Evolutionary conservation across 53 echinoderm and acorn worm genomes (phyloP), one percentile per base, ranked within the genome.

Genomic region (Echinometra lucunter): DNA sequence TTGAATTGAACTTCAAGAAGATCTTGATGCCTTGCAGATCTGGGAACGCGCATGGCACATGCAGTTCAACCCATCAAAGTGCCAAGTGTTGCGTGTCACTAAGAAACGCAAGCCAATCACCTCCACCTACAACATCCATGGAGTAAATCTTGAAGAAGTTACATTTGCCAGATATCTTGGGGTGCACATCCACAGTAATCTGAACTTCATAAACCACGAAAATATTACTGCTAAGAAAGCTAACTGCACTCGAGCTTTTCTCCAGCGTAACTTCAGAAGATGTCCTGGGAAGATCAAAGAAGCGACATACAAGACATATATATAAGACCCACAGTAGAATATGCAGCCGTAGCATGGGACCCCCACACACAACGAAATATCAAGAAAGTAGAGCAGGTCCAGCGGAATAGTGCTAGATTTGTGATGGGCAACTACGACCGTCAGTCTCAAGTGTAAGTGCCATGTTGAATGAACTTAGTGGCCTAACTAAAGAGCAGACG

Each of bases 161-260:
- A 35, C 38, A 15, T 96, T 94, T 3, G 94, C 91, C 34, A 94
- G 70, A 74, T 96, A 96, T 66, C 91, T 96, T 37, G 96, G 96
- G 25, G 80, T 94, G 12, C 66, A 94, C 32, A 45, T 96, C 1
- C 42, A 94, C 58, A 57, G 19, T 9, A 47, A 69, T 9, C 69
- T 94, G 21, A 82, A 34, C 34, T 96, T 94, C 67, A 94, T 94
- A 55, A 94, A 78, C 30, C 96, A 96, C 45, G 45, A 90, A 27
- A 58, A 82, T 58, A 80, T n/a, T 25, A 94, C 82, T 23, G n/a
- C 66, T 37, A 95, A 74, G 87, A 95, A 89, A 90, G 94, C 89
- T n/a, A 95, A 58, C 58, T 58, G 11, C 58, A 58, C 89, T 74
- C 19, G 66, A 44, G 95, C 75, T 74, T 89, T 95, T 66, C 83